Evolutionary conservation across 2,113 vertebrate species (phyloP), one percentile per base, ranked within the genome.

Genomic region (Siniperca chuatsi): DNA sequence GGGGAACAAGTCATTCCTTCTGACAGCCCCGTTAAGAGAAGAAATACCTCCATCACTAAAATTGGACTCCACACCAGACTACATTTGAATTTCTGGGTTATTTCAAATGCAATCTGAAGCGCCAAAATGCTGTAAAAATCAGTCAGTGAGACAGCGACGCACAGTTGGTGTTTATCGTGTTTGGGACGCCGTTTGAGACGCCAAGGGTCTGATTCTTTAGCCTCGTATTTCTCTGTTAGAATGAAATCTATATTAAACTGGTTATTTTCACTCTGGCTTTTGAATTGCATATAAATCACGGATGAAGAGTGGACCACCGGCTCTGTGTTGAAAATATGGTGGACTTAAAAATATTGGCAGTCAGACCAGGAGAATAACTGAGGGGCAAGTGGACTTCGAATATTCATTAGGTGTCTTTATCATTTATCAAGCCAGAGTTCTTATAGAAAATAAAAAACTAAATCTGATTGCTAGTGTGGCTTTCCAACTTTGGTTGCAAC

Each of bases 281-380:
- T 23, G 60, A 70, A 37, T 6, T 5, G 58, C 50, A 21, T 48
- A 75, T 85, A 86, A 89, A 89, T 89, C 66, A 66, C 6, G 16
- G 48, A 62, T 82, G 87, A 91, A 11, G 78, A 67, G 75, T 6
- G 85, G 92, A 91, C 92, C 92, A 90, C 87, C 90, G 25, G 2
- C 76, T 86, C 55, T 33, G 50, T 2, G 62, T 23, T 35, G 46
- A 61, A 78, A 87, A 40, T 40, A 46, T 1, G 4, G 23, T 12
- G 55, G 50, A 52, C 42, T 33, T 72, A 29, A 82, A 88, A 79
- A 13, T 50, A 12, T 16, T 79, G 87, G 78, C 75, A 86, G 79
- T 42, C 2, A 15, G 8, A 50, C 1, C 7, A 35, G 72, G 57
- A 60, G 50, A 79, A 62, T 50, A 77, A 57, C 42, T 65, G 44